Evolutionary conservation across 2,888 invertebrate genomes (phyloP).

Genomic region (Odontomyia ornata): DNA sequence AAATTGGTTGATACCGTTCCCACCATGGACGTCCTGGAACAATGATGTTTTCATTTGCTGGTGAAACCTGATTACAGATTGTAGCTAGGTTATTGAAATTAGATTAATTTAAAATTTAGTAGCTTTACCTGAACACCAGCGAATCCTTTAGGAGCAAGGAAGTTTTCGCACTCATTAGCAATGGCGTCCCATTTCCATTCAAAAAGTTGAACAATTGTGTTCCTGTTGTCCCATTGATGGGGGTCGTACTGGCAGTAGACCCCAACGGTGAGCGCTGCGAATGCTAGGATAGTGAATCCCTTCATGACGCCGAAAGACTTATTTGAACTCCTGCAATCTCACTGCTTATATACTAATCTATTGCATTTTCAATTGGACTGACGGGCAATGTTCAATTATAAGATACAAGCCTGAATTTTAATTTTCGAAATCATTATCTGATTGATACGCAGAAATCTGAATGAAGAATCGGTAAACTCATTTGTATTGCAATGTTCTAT

Average conservation of each 20-base stretch:
- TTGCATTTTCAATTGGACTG: too few species aligned
- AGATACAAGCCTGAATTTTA: too few species aligned
- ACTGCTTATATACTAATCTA: too few species aligned
- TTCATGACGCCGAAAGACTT: conserved; percentile 6
- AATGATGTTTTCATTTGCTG: conserved; percentile 74
- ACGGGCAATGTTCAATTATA: too few species aligned
- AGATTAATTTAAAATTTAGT: neutral
- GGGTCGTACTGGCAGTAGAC: conserved; percentile 67
- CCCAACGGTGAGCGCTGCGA: conserved; percentile 2
- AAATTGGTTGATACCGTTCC: conserved; percentile 85
- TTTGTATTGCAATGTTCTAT: too few species aligned
- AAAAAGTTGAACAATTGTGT: conserved; percentile 78
- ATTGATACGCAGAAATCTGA: too few species aligned
- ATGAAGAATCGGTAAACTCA: too few species aligned
- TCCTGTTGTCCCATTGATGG: conserved; percentile 68
- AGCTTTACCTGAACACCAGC: conserved; percentile 77
- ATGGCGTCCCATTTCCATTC: conserved; percentile 88
- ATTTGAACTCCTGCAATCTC: too few species aligned
- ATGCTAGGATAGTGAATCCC: neutral
- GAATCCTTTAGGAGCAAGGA: conserved; percentile 77
- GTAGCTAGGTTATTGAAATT: neutral
- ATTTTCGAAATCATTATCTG: too few species aligned
- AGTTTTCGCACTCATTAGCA: conserved; percentile 80
- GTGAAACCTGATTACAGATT: conserved; percentile 67
- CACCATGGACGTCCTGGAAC: conserved; percentile 77